These are phyloP conservation scores for Heliothis subflexa DNA, from an alignment of 1,140 invertebrate genomes.

Conservation along the genomic window DNA sequence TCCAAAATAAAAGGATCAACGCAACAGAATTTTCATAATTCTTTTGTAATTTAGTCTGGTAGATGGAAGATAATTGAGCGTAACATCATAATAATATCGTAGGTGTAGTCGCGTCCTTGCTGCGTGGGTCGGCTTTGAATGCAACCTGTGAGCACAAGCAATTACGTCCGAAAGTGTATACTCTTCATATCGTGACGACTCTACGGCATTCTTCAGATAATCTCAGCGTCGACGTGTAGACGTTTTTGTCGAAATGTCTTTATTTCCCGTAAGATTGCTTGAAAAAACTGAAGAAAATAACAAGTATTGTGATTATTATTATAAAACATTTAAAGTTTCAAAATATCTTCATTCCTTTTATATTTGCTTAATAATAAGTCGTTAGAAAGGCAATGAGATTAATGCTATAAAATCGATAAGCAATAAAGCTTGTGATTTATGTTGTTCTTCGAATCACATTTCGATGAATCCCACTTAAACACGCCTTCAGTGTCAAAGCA, in stretches of 20 bases:
- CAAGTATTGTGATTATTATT: no score
- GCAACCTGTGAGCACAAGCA: conserved; percentile 22
- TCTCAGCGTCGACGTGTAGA: conserved; percentile 12
- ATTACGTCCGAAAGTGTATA: conserved; percentile 39
- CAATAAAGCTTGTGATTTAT: conserved; percentile 10
- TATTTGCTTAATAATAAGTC: neutral
- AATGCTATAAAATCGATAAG: conserved; percentile 12
- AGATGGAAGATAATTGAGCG: neutral
- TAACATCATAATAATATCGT: neutral
- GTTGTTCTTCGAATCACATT: neutral
- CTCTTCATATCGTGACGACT: conserved; percentile 27
- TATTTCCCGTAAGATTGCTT: neutral
- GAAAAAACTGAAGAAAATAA: neutral
- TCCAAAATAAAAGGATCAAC: no score
- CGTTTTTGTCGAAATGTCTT: neutral
- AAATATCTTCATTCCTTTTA: neutral
- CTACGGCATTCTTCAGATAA: conserved; percentile 26
- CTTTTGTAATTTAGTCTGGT: neutral
- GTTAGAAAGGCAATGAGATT: neutral
- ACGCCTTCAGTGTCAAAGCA: neutral
- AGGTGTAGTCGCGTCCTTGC: conserved; percentile 18
- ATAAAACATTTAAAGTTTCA: no score
- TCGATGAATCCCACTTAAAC: neutral
- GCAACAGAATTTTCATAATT: no score
- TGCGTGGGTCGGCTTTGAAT: conserved; percentile 21